Evolutionary conservation across 2,113 vertebrate genomes (phyloP), one percentile per base, ranked within the genome.

Genomic region (Anthoscopus minutus): DNA sequence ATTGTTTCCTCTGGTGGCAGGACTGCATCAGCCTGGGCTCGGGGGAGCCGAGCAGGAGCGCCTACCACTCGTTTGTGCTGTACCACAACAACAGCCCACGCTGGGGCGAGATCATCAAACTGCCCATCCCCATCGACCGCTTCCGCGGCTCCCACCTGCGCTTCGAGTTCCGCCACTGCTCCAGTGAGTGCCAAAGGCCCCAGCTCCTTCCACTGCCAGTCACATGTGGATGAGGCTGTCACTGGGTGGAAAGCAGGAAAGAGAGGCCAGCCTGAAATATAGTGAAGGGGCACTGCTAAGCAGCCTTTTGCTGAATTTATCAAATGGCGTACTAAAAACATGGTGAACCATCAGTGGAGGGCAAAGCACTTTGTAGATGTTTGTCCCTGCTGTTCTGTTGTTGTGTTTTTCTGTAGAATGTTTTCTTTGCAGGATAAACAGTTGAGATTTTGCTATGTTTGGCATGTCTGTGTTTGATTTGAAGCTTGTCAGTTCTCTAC

Each of bases 91-190:
- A 99, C 92, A 98, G 98, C 93, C 99, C 99, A 60, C 99, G 99
- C 60, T 99, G 99, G 99, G 99, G 98, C 20, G 99, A 99, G 95
- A 98, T 99, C 97, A 98, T 99, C 96, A 99, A 99, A 80, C 96
- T 99, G 77, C 98, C 99, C 81, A 99, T 99, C 93, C 99, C 99
- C 76, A 98, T 99, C 45, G 99, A 99, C 94, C 97, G 99, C 56
- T 99, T 99, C 97, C 98, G 99, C 58, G 99, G 99, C 15, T 99
- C 99, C 80, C 99, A 99, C 94, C 98, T 99, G 58, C 99, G 99
- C 84, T 99, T 99, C 50, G 99, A 99, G 97, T 99, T 99, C 98
- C 98, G 99, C 72, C 99, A 99, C 95, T 99, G 99, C 97, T 99
- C 99, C 96, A 99, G 99, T 99, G 97, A 98, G 99, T 98, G 73